phyloP scores from a whole-genome alignment of 64 coral and sea anemone genomes.

The Trachythela sp. region DNA sequence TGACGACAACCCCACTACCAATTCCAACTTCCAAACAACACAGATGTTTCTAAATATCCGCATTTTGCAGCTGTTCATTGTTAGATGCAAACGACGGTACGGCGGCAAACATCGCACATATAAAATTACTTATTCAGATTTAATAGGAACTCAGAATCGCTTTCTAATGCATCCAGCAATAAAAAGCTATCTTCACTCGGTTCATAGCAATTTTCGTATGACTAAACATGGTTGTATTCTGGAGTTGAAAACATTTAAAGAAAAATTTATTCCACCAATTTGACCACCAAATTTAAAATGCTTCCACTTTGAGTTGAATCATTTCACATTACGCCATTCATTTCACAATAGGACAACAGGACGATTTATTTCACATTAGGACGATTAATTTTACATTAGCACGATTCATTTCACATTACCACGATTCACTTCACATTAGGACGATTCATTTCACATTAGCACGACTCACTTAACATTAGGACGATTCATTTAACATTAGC shows the following conservation, averaged over 20 bases:
- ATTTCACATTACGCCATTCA: too few species aligned
- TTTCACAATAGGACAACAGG: too few species aligned
- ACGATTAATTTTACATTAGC: background rate
- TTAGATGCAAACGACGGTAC: too few species aligned
- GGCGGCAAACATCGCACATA: background rate
- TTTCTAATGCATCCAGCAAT: slow-evolving; percentile 92
- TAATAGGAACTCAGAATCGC: slow-evolving; percentile 63
- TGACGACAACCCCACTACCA: slow-evolving; percentile 61
- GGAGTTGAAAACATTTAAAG: slow-evolving; percentile 47
- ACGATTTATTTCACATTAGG: too few species aligned
- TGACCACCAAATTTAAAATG: background rate
- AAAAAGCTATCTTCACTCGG: slow-evolving; percentile 90
- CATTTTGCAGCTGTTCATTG: too few species aligned
- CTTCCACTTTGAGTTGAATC: background rate
- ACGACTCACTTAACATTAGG: too few species aligned
- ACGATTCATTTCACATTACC: too few species aligned
- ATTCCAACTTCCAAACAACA: slow-evolving; percentile 61
- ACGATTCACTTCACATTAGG: too few species aligned
- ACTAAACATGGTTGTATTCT: slow-evolving; percentile 53
- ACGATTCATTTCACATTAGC: too few species aligned
- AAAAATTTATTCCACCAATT: background rate
- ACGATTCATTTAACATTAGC: too few species aligned
- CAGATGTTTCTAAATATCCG: too few species aligned
- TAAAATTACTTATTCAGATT: slow-evolving; percentile 19
- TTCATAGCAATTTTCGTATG: slow-evolving; percentile 78